Evolutionary conservation across 2,797 vertebrate genomes (phyloP), one percentile per base, ranked within the genome.

Genomic region (Capromys pilorides): DNA sequence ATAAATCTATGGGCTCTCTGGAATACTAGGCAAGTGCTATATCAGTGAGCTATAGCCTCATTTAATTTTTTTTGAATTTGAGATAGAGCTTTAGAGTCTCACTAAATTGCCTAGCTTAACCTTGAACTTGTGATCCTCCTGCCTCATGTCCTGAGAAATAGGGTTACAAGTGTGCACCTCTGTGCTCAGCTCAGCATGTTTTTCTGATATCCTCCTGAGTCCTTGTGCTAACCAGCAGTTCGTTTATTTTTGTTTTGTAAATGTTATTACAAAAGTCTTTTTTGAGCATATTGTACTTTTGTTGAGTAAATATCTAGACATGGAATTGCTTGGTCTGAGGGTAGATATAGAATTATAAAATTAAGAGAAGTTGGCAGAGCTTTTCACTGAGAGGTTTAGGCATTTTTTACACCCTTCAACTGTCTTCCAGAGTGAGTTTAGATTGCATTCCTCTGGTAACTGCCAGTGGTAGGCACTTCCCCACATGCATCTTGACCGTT

Each of bases 251-350:
- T 71, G 51, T 49, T 84, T 49, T 84, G 54, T 7, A n/a, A 85
- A 61, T 36, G 49, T 88, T 45, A 61, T 45, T 26, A 22, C 3
- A 36, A 36, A 78, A 71, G 45, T 82, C 31, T 81, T 82, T 49
- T 82, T 67, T 49, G 33, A 80, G 22, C 22, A 31, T 59, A 62
- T 80, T 78, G 64, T 36, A 49, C 90, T 93, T 96, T 80, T 39
- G 26, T 73, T 91, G 73, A 36, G 59, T 81, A 77, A 73, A 77
- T 75, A 85, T 33, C 21, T 26, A 88, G 69, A 54, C 41, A 16
- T 85, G 14, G n/a, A 62, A 90, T 84, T 93, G 54, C 49, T 92
- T 28, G 13, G 9, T 88, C 41, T 49, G 39, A 88, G 7, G 2
- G 26, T 69, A 62, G n/a, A 19, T 67, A 33, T 31, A 95, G 19